Evolutionary conservation across 2,888 invertebrate species (phyloP), one percentile per base, ranked within the genome.

Genomic region (Drosophila austrosaltans): DNA sequence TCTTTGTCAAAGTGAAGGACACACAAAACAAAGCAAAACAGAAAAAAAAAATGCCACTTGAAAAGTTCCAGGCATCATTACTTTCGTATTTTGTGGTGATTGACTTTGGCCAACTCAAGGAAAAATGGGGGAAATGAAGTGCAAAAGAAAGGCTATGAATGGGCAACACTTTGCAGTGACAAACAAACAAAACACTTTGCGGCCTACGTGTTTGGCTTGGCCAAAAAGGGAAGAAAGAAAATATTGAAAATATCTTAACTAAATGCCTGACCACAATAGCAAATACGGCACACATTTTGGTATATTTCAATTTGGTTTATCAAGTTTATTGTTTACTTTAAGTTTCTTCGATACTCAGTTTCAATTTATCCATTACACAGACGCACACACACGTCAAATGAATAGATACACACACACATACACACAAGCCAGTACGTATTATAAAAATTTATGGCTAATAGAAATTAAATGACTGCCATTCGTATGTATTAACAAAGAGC

Each of bases 381-480:
- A 28, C 48, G 25, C 30, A 65, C 58, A 68, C 65, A 62, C 54
- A 53, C 54, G 42, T 58, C 54, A 73, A 20, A 39, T 53, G 39
- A 8, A 66, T 54, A 73, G 67, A 62, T 53, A 54, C 57, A 54
- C 32, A 16, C 40, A 40, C 57, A 53, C 42, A 64, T 68, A 67
- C 48, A 36, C 28, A 22, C 32, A 12, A 16, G 22, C 12, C 48
- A 53, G 73, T 59, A 40, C 57, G 69, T 63, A 63, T 69, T 75
- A 73, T 73, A 73, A 57, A 69, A 72, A 86, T 86, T 76, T 73
- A 83, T 88, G 81, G 75, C 83, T 69, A 72, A 77, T 81, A 77
- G 67, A 88, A 88, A 86, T 83, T 75, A 88, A 86, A 83, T 73
- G 86, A 77, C 81, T 70, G 81, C 63, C 70, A 88, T 83, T 88